Evolutionary conservation across 1,140 invertebrate genomes (phyloP).

Genomic region (Drosophila seguyi): DNA sequence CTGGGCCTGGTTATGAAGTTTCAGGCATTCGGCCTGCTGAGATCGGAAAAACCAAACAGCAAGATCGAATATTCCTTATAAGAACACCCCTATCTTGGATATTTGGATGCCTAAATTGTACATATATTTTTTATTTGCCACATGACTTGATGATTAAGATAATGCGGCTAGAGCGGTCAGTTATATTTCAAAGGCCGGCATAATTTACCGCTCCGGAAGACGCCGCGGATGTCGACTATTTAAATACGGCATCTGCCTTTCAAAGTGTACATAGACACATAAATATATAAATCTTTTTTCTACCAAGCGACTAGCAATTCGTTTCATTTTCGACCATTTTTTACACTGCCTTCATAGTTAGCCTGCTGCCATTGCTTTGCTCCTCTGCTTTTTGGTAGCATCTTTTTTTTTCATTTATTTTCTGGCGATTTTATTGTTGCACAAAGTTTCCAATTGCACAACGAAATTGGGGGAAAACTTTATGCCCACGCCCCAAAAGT

Average conservation of each 20-base stretch:
- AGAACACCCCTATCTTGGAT: neutral
- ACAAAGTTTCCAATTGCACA: constrained; percentile 65
- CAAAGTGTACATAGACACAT: no score
- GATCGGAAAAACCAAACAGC: no score
- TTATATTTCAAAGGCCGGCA: constrained; percentile 23
- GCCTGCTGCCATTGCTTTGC: constrained; percentile 7
- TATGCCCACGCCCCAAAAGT: constrained; percentile 47
- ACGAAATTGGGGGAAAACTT: constrained; percentile 50
- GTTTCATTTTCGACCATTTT: constrained; percentile 30
- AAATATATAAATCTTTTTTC: no score
- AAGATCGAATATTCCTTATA: neutral
- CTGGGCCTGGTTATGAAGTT: neutral
- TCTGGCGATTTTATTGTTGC: constrained; percentile 59
- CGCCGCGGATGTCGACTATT: constrained; percentile 50
- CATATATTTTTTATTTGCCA: constrained; percentile 3
- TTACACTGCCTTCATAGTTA: constrained; percentile 41
- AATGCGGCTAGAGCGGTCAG: constrained; percentile 3
- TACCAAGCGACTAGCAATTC: constrained; percentile 29
- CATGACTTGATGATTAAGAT: constrained; percentile 11
- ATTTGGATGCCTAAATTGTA: neutral
- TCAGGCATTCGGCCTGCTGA: neutral
- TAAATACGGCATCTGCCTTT: constrained; percentile 51
- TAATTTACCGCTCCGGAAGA: constrained; percentile 54
- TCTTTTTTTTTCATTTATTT: constrained; percentile 11
- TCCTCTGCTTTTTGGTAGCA: constrained; percentile 10